Conservation (phyloP, 2,888 invertebrate species). For the Strigamia transsilvanica region DNA sequence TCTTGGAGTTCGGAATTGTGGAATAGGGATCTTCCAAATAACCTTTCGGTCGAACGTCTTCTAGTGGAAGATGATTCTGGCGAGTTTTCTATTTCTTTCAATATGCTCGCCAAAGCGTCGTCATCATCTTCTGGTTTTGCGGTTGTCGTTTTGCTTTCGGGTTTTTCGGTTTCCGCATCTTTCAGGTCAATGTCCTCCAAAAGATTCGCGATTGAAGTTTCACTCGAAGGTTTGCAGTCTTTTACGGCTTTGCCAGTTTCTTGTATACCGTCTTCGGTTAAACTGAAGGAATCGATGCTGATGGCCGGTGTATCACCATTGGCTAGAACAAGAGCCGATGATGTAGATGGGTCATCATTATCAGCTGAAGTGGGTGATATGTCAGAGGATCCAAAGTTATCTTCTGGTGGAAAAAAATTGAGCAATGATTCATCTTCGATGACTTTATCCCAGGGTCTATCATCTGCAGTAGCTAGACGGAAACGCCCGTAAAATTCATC, state of each 20-base stretch:
- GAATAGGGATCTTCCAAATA: neutral
- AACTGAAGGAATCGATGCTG: neutral
- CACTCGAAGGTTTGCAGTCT: constrained; percentile 23
- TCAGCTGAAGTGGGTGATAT: neutral
- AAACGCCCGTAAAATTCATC: constrained; percentile 56
- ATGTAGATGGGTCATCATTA: neutral
- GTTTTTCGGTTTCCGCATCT: neutral
- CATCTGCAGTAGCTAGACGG: constrained; percentile 57
- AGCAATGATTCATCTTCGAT: constrained; percentile 18
- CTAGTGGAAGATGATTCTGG: neutral
- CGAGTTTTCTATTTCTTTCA: neutral
- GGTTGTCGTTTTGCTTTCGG: neutral
- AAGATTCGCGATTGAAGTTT: neutral
- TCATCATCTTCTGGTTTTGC: neutral
- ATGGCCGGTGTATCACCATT: neutral
- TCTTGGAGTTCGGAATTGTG: neutral
- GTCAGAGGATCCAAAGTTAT: neutral
- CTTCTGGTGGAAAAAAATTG: too few relatives aligned
- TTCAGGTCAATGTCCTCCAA: neutral
- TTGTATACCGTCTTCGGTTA: neutral
- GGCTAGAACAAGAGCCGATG: neutral
- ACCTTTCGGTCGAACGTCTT: neutral
- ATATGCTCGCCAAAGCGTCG: neutral
- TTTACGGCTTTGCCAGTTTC: neutral
- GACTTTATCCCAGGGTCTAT: constrained; percentile 57